Percentiles rank a stretch among this genome's conserved stretches.
These are phyloP conservation scores for Hemichromis elongatus DNA, from an alignment of 2,113 vertebrate species.

Conservation along the genomic window DNA sequence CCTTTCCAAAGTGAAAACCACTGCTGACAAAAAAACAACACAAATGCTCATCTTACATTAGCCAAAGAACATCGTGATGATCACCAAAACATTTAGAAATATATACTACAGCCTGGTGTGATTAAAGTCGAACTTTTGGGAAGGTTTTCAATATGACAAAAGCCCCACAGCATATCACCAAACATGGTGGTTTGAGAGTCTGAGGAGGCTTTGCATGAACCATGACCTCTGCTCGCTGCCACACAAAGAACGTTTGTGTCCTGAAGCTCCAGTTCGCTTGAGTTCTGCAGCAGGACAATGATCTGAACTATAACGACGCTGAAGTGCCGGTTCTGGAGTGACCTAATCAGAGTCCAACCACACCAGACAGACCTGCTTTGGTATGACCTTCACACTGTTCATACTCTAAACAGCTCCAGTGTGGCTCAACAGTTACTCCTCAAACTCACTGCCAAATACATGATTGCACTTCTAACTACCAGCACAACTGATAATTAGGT, in stretches of 20 bases:
- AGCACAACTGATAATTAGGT: background rate
- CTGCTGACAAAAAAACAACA: background rate
- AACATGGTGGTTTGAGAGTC: background rate
- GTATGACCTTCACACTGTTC: background rate
- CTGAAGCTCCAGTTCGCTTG: background rate
- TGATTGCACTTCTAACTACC: background rate
- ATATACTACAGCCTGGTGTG: background rate
- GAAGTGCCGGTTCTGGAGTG: background rate
- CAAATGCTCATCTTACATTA: too few species aligned
- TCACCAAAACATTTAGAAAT: background rate
- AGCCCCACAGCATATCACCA: background rate
- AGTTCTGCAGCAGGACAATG: background rate
- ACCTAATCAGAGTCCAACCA: background rate
- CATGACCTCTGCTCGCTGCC: background rate
- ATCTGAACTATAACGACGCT: background rate
- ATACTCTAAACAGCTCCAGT: background rate
- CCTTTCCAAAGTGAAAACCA: background rate
- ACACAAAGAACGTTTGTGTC: background rate
- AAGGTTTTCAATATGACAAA: too few species aligned
- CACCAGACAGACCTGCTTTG: background rate
- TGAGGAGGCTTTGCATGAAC: background rate
- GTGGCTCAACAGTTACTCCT: background rate
- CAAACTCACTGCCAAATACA: background rate
- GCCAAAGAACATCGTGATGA: background rate
- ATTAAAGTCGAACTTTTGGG: rapidly evolving